Conservation (phyloP, 92 coral and sea anemone species). For the Porites lobata region DNA sequence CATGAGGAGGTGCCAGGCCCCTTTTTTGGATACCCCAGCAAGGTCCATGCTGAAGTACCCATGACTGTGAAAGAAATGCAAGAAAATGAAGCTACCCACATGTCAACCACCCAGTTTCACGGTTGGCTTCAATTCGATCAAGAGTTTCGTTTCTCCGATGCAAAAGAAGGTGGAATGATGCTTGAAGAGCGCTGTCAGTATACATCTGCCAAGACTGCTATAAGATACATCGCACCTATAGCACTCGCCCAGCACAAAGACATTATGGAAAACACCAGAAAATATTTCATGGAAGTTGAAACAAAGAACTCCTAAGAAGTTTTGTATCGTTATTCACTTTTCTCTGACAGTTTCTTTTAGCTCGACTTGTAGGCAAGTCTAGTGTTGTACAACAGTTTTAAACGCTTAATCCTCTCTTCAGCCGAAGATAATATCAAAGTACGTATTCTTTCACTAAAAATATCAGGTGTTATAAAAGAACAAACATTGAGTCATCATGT, state of each 20-base stretch:
- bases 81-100: neutral
- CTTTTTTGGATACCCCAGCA: too few species aligned
- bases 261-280: slow-evolving; percentile 14
- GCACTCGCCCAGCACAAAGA: neutral
- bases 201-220: neutral
- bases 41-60: too few species aligned
- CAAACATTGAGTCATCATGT: too few species aligned
- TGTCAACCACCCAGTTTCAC: neutral
- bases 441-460: too few species aligned
- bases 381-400: too few species aligned
- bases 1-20: neutral
- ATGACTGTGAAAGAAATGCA: neutral
- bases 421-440: too few species aligned
- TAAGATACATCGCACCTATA: neutral
- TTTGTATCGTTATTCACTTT: too few species aligned
- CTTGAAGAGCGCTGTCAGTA: slow-evolving; percentile 9
- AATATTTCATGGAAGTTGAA: slow-evolving; percentile 4
- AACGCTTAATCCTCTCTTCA: too few species aligned
- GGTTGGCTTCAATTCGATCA: neutral
- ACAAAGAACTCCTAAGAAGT: neutral
- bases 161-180: slow-evolving; percentile 17
- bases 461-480: too few species aligned
- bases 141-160: slow-evolving; percentile 13
- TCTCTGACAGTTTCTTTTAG: too few species aligned
- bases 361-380: too few species aligned